Evolutionary conservation across 92 coral and sea anemone genomes (phyloP), one percentile per base, ranked within the genome.

Genomic region (Palythoa grandis): DNA sequence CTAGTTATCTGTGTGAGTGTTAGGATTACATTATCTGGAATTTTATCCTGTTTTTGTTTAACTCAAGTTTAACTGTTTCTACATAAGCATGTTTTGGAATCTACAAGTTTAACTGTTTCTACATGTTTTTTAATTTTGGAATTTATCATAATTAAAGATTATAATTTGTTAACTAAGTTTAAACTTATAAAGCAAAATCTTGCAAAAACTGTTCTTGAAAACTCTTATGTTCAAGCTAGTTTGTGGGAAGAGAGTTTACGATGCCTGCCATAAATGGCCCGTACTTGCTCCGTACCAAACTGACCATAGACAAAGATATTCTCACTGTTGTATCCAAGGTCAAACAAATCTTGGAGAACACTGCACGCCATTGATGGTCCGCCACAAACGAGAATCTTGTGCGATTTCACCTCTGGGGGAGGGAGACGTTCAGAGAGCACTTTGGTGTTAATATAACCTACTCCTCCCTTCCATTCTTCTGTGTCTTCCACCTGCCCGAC

Each of bases 381-480:
- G 23, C 93, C 93, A 70, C 93, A 87, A 57, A 91, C 82, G 39
- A 87, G 69, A 52, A 91, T 86, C 65, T 86, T 87, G 82, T 91
- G 93, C 24, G 90, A 86, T 20, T 88, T 52, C 74, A 67, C 89
- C 39, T 52, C 87, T 0, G 87, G 89, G 73, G 87, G 78, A 23
- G 93, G 93, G 43, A 91, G 86, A 29, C 66, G 61, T 47, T 69
- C 88, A 23, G 82, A 77, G 23, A 91, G 70, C 57, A 87, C 50
- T 63, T 83, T 74, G 20, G 85, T 73, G 70, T 83, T 89, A 38
- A 91, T 87, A 74, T 77, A 91, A 52, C 93, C 93, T 15, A 86
- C 83, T 40, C 88, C 93, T 91, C 91, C 93, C 93, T 91, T 69
- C 93, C 93, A 91, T 47, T 87, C 53, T 60, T 91, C 86, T 7